Evolutionary conservation across 2,888 invertebrate species (phyloP).

Genomic region (Noctuana brunneofusca): DNA sequence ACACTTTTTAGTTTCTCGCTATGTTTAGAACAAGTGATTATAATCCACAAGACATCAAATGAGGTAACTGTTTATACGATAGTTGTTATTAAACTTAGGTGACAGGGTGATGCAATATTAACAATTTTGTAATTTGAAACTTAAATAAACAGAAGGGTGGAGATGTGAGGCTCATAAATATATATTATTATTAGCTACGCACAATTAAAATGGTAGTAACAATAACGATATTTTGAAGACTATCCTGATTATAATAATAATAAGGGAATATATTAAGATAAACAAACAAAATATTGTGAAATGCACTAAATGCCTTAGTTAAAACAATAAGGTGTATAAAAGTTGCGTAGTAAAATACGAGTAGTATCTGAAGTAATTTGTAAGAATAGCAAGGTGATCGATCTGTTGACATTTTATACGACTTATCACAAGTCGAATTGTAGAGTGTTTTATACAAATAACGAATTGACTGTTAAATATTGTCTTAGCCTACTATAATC

Average conservation of each 20-base stretch:
- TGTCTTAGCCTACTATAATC: not conserved
- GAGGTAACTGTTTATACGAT: not conserved
- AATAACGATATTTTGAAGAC: not conserved
- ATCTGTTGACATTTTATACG: too few relatives aligned
- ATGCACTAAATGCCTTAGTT: not conserved
- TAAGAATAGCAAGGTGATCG: too few relatives aligned
- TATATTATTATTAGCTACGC: not conserved
- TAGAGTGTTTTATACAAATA: too few relatives aligned
- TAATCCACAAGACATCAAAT: not conserved
- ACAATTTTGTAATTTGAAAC: conserved; percentile 22
- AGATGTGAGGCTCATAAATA: conserved; percentile 12
- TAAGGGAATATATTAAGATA: too few relatives aligned
- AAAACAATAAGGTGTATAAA: too few relatives aligned
- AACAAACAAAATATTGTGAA: too few relatives aligned
- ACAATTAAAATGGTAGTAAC: not conserved
- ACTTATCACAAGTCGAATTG: too few relatives aligned
- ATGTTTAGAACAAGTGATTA: not conserved
- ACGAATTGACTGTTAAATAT: not conserved
- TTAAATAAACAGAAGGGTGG: conserved; percentile 40
- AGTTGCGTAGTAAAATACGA: too few relatives aligned
- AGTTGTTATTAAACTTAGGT: conserved; percentile 14
- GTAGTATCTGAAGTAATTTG: too few relatives aligned
- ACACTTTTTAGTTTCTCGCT: not conserved
- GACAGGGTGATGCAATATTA: conserved; percentile 7
- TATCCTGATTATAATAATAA: not conserved